phyloP scores from a whole-genome alignment of 2,113 vertebrate species.

The Tonatia bakeri region DNA sequence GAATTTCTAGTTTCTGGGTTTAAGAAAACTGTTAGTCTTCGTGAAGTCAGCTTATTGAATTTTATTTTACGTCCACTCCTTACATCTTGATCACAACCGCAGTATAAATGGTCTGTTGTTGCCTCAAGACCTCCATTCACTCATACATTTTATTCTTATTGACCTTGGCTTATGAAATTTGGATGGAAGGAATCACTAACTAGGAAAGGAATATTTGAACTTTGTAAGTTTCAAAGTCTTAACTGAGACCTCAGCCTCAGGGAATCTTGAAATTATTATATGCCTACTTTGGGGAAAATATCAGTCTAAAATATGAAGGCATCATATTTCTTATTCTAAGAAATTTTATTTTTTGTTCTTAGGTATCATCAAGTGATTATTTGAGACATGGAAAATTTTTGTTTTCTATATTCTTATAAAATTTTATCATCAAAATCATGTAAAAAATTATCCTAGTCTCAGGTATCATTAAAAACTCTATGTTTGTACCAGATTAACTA shows the following conservation, averaged over 20 bases:
- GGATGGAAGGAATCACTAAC: neutral
- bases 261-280: neutral
- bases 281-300: neutral
- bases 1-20: neutral
- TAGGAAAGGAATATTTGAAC: neutral
- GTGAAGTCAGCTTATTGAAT: neutral
- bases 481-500: neutral
- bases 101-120: neutral
- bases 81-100: neutral
- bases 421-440: constrained; percentile 24
- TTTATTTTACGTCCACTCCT: neutral
- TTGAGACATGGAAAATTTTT: neutral
- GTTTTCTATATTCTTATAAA: constrained; percentile 21
- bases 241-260: neutral
- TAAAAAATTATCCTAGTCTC: neutral
- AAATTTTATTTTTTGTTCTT: neutral
- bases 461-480: neutral
- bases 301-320: neutral
- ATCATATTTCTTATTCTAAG: neutral
- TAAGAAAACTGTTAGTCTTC: neutral
- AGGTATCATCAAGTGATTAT: neutral
- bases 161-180: neutral
- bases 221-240: neutral
- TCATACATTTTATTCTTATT: constrained; percentile 5
- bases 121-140: neutral